Evolutionary conservation across 2,797 vertebrate species (phyloP).

Genomic region (Oreortyx pictus): DNA sequence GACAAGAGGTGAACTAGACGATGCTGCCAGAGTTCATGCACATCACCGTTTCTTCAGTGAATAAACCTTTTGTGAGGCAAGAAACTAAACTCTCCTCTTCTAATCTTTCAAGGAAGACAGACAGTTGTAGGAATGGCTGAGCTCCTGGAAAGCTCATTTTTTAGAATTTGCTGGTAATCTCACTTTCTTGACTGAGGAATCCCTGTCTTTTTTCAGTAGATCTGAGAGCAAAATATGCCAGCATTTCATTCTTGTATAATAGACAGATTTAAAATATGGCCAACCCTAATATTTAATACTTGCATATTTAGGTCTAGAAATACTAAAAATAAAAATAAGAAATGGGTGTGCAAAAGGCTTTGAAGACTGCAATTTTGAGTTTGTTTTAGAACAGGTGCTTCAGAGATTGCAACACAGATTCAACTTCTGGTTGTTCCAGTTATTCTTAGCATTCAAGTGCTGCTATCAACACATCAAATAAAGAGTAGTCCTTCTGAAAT

Average conservation of each 20-base stretch:
- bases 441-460: background rate
- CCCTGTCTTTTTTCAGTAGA: background rate
- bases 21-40: background rate
- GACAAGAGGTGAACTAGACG: background rate
- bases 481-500: background rate
- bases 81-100: background rate
- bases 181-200: background rate
- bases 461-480: background rate
- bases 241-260: background rate
- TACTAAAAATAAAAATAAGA: background rate
- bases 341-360: background rate
- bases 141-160: background rate
- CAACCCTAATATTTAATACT: background rate
- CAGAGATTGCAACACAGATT: rapidly evolving
- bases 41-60: background rate
- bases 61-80: background rate
- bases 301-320: background rate
- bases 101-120: background rate
- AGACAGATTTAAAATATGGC: background rate
- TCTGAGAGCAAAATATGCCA: background rate
- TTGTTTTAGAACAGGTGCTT: background rate
- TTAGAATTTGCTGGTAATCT: background rate
- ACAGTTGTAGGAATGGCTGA: background rate
- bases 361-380: background rate
- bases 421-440: background rate